Percentiles rank a stretch among this genome's conserved stretches.
Evolutionary conservation across 2,113 vertebrate species (phyloP).

Genomic region (Stictonetta naevosa): DNA sequence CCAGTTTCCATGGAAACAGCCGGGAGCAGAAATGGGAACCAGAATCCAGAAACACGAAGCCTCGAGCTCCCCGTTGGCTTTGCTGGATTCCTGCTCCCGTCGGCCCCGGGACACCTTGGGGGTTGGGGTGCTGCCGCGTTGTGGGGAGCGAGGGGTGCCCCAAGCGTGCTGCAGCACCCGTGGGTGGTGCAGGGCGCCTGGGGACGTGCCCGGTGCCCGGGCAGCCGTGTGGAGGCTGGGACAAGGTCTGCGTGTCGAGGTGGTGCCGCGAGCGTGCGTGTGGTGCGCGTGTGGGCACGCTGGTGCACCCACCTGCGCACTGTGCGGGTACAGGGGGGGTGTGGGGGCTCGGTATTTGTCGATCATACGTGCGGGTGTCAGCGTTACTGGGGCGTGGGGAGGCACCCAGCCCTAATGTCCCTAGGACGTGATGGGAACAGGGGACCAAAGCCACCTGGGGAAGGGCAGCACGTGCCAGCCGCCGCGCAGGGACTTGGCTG

Average conservation of each 20-base stretch:
- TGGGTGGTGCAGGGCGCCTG: accelerated
- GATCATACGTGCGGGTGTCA: accelerated
- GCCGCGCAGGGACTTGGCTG: not conserved
- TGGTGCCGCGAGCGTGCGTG: not conserved
- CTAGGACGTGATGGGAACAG: not conserved
- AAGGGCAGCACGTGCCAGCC: not conserved
- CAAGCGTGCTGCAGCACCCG: not conserved
- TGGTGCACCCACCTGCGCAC: accelerated
- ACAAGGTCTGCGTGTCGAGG: not conserved
- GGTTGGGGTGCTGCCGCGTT: not conserved
- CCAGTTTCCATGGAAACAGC: slow-evolving; percentile 79
- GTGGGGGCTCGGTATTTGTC: accelerated
- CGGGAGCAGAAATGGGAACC: slow-evolving; percentile 75
- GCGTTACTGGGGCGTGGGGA: not conserved
- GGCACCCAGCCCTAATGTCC: not conserved
- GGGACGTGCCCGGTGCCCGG: accelerated
- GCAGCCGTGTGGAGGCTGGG: not conserved
- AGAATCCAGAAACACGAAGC: slow-evolving; percentile 73
- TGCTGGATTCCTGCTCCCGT: slow-evolving; percentile 50
- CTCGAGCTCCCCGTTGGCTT: slow-evolving; percentile 61
- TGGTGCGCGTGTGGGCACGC: accelerated
- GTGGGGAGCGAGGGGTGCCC: not conserved
- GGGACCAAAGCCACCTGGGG: not conserved
- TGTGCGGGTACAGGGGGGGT: accelerated
- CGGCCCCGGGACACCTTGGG: not conserved